A percentile compares a stretch with the other conserved stretches of the same genome.
These are phyloP conservation scores for Acanthosoma haemorrhoidale DNA, from an alignment of 2,888 invertebrate genomes.

Conservation along the genomic window DNA sequence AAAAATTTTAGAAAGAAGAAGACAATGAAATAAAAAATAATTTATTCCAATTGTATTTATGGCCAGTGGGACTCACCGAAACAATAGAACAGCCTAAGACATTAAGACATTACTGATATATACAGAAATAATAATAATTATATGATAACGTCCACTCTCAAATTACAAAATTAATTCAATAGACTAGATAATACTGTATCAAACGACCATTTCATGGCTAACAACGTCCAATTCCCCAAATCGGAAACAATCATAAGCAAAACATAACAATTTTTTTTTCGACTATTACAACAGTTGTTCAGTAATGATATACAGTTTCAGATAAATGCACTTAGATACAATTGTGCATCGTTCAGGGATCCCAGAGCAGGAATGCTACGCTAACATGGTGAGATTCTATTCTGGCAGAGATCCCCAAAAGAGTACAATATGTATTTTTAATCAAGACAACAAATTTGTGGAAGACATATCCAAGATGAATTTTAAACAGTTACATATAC, in stretches of 20 bases:
- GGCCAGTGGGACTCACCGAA: constrained; percentile 7
- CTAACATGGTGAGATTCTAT: constrained; percentile 26
- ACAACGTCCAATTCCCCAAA: constrained; percentile 11
- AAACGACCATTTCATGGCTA: constrained; percentile 32
- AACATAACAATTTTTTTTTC: not conserved
- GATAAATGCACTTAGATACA: not conserved
- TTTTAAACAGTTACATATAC: not conserved
- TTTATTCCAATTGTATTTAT: not conserved
- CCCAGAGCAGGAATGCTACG: constrained; percentile 28
- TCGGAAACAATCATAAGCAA: constrained; percentile 1
- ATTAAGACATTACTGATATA: constrained; percentile 28
- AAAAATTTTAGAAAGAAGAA: not conserved
- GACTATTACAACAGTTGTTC: not conserved
- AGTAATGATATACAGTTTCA: not conserved
- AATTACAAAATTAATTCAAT: constrained; percentile 32
- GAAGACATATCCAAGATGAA: too few relatives aligned
- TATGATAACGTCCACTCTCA: constrained; percentile 26
- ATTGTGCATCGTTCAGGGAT: constrained; percentile 3
- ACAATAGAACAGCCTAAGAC: constrained; percentile 23
- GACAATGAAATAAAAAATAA: not conserved
- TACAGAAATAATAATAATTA: constrained; percentile 24
- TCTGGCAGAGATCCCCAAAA: not conserved
- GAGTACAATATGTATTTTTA: not conserved
- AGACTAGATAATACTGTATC: constrained; percentile 40
- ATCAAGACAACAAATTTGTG: too few relatives aligned